Conservation (phyloP, 2,888 invertebrate genomes). For the Antitype chi region DNA sequence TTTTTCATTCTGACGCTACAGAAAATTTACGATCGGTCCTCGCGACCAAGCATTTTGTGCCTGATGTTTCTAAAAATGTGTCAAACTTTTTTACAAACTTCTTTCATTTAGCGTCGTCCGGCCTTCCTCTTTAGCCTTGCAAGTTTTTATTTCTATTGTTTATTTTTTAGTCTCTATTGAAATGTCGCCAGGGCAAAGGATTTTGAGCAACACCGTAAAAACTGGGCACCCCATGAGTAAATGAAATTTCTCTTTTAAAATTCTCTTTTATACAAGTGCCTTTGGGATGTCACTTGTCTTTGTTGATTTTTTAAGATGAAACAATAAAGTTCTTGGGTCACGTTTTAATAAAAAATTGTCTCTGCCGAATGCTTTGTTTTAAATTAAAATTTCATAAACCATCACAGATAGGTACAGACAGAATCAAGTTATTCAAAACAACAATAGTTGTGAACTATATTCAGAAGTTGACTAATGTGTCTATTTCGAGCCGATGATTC, state of each 20-base stretch:
- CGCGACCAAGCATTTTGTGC: constrained; percentile 87
- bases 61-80: constrained; percentile 91
- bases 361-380: constrained; percentile 3
- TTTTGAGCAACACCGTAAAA: constrained; percentile 82
- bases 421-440: constrained; percentile 11
- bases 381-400: constrained; percentile 6
- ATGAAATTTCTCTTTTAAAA: constrained; percentile 81
- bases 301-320: constrained; percentile 57
- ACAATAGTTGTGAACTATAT: constrained; percentile 5
- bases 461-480: constrained; percentile 24
- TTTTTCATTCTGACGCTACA: constrained; percentile 90
- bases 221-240: constrained; percentile 80
- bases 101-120: constrained; percentile 89
- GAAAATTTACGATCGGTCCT: constrained; percentile 88
- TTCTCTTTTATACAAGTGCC: constrained; percentile 69
- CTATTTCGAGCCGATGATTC: constrained; percentile 42
- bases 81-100: constrained; percentile 90
- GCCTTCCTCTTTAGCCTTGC: constrained; percentile 87
- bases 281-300: constrained; percentile 55
- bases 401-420: neutral
- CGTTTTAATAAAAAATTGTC: constrained; percentile 28
- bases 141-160: constrained; percentile 87
- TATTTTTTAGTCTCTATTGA: constrained; percentile 89
- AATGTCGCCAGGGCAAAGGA: constrained; percentile 84
- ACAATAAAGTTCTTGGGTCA: constrained; percentile 30